These are phyloP conservation scores for Amphiprion ocellaris DNA, from an alignment of 2,113 vertebrate species.

Conservation along the genomic window DNA sequence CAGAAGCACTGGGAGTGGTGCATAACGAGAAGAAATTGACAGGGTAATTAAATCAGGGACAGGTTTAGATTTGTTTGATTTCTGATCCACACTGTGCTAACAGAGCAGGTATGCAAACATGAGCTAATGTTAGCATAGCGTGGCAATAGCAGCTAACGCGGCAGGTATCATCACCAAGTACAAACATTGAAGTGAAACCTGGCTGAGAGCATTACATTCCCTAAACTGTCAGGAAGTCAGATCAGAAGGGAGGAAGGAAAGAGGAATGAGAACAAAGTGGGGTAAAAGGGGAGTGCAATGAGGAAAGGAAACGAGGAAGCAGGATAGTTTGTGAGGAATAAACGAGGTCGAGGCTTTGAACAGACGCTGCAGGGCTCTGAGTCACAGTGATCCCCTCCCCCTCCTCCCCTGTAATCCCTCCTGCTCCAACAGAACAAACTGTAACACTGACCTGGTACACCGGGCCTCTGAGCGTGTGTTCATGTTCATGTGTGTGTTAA, in stretches of 20 bases:
- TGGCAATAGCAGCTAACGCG: too few relatives aligned
- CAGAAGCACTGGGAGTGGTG: too few relatives aligned
- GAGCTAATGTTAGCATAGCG: too few relatives aligned
- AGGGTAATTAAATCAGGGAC: too few relatives aligned
- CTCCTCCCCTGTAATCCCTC: slow-evolving; percentile 36
- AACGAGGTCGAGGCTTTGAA: slow-evolving; percentile 55
- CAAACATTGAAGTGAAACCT: too few relatives aligned
- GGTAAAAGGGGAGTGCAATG: not conserved
- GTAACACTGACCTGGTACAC: slow-evolving; percentile 51
- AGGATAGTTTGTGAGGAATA: slow-evolving; percentile 1
- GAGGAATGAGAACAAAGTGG: not conserved
- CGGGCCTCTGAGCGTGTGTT: slow-evolving; percentile 2
- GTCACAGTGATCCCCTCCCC: slow-evolving; percentile 40
- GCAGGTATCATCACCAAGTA: too few relatives aligned
- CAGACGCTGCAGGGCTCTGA: slow-evolving; percentile 66
- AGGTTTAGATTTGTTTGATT: too few relatives aligned
- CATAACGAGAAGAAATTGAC: too few relatives aligned
- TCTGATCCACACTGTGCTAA: too few relatives aligned
- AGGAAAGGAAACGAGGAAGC: slow-evolving; percentile 7
- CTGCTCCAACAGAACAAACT: slow-evolving; percentile 58
- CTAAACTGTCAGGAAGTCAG: not conserved
- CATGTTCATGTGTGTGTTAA: slow-evolving; percentile 29
- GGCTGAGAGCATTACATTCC: too few relatives aligned
- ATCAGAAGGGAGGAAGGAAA: not conserved
- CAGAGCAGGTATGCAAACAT: too few relatives aligned